phyloP scores from a whole-genome alignment of 2,113 vertebrate species.

The Cichladusa arquata region DNA sequence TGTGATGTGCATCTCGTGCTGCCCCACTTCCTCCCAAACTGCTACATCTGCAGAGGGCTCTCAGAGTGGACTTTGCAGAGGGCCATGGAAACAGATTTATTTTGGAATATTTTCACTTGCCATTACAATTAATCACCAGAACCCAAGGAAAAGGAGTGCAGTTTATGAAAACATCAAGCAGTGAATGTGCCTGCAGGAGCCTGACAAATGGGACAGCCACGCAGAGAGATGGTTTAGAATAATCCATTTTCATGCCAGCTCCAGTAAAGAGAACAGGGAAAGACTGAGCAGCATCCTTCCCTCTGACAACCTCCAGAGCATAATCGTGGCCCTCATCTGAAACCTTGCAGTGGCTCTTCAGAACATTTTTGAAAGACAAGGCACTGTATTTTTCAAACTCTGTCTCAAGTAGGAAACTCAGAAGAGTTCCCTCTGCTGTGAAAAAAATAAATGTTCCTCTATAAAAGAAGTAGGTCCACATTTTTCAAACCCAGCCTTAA shows the following conservation, averaged over 20 bases:
- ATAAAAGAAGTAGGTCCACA: background rate
- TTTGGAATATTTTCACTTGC: slow-evolving; percentile 18
- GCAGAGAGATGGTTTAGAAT: slow-evolving; percentile 1
- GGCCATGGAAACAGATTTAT: background rate
- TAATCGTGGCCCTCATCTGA: background rate
- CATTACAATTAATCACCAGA: slow-evolving; percentile 31
- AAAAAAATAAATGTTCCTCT: slow-evolving; percentile 2
- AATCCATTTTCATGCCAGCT: slow-evolving; percentile 41
- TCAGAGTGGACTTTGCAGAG: background rate
- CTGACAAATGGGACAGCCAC: slow-evolving; percentile 42
- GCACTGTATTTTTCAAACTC: background rate
- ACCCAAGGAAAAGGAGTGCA: background rate
- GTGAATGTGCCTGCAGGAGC: slow-evolving; percentile 4
- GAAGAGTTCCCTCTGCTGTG: background rate
- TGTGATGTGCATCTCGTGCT: background rate
- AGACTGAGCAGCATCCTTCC: background rate
- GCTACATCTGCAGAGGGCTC: background rate
- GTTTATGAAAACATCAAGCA: slow-evolving; percentile 47
- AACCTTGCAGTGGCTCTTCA: background rate
- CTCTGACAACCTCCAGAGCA: background rate
- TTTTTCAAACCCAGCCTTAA: background rate
- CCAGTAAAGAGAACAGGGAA: background rate
- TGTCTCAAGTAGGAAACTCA: background rate
- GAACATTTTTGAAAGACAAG: background rate
- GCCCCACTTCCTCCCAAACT: background rate